Percentiles rank a stretch among this genome's conserved stretches.
phyloP scores from a whole-genome alignment of 2,797 vertebrate genomes.

The Melanotaenia parkinsoni region DNA sequence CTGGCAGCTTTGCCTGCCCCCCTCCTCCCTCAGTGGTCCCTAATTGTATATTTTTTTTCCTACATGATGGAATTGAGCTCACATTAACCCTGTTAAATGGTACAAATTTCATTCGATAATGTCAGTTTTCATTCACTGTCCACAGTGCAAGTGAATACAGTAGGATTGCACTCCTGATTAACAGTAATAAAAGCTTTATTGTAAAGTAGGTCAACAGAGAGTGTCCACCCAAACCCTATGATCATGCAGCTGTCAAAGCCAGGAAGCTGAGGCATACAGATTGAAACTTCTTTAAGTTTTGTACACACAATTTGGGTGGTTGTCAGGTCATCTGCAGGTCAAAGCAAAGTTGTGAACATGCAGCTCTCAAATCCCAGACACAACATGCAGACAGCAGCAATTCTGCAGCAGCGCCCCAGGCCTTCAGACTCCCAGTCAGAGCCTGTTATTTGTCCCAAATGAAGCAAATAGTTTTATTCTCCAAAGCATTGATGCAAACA shows the following conservation, averaged over 20 bases:
- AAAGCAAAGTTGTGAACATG: constrained; percentile 7
- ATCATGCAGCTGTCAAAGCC: constrained; percentile 29
- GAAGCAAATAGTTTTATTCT: constrained; percentile 19
- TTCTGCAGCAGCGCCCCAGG: constrained; percentile 16
- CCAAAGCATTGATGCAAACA: constrained; percentile 6
- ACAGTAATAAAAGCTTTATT: constrained; percentile 66
- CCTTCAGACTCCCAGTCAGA: constrained; percentile 9
- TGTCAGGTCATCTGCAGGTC: constrained; percentile 48
- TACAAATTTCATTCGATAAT: background rate
- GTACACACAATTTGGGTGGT: background rate
- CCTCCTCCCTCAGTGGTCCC: background rate
- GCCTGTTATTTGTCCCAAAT: constrained; percentile 8
- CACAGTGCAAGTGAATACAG: constrained; percentile 1
- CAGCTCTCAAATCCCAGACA: constrained; percentile 27
- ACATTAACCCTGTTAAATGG: background rate
- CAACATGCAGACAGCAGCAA: constrained; percentile 23
- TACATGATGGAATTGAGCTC: background rate
- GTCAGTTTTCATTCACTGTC: background rate
- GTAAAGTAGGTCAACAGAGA: constrained; percentile 79
- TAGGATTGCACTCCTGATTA: constrained; percentile 30
- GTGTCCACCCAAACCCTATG: constrained; percentile 58
- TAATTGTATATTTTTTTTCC: background rate
- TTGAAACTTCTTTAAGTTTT: constrained; percentile 18
- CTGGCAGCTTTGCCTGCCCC: background rate
- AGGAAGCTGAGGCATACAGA: constrained; percentile 19